phyloP scores from a whole-genome alignment of 2,888 invertebrate genomes.

The Protophormia terraenovae region DNA sequence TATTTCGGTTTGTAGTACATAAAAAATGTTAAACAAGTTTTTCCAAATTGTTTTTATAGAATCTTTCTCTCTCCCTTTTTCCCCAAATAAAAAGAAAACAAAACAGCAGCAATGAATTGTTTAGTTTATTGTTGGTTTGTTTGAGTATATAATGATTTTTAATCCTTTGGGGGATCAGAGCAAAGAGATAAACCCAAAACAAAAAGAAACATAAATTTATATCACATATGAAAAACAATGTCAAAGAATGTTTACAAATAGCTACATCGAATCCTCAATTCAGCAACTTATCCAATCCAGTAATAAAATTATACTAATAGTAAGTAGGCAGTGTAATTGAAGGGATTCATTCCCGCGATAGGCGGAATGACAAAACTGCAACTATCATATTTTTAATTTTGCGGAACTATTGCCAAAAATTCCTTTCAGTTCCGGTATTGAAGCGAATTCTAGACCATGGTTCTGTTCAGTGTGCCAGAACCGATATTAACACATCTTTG shows the following conservation, averaged over 20 bases:
- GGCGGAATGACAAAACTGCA: no score
- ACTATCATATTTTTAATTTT: no score
- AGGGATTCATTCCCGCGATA: no score
- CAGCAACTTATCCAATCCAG: no score
- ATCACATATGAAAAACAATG: not conserved
- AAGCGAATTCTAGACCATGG: no score
- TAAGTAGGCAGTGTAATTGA: no score
- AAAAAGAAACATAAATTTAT: not conserved
- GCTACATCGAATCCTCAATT: no score
- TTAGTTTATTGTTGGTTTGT: conserved; percentile 51
- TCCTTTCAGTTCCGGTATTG: no score
- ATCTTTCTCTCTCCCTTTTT: not conserved
- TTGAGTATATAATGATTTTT: conserved; percentile 39
- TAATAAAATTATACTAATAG: no score
- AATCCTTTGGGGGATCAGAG: conserved; percentile 29
- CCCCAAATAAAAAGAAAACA: not conserved
- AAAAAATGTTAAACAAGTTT: conserved; percentile 50
- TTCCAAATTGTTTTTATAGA: conserved; percentile 34
- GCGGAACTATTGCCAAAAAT: no score
- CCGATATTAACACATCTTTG: no score
- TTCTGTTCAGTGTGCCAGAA: no score
- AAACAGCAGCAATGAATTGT: conserved; percentile 42
- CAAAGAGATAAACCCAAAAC: not conserved
- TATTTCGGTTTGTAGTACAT: not conserved
- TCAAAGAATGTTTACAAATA: not conserved